These are phyloP conservation scores for Pelecanoides urinatrix DNA, from an alignment of 2,113 vertebrate species.

Conservation along the genomic window DNA sequence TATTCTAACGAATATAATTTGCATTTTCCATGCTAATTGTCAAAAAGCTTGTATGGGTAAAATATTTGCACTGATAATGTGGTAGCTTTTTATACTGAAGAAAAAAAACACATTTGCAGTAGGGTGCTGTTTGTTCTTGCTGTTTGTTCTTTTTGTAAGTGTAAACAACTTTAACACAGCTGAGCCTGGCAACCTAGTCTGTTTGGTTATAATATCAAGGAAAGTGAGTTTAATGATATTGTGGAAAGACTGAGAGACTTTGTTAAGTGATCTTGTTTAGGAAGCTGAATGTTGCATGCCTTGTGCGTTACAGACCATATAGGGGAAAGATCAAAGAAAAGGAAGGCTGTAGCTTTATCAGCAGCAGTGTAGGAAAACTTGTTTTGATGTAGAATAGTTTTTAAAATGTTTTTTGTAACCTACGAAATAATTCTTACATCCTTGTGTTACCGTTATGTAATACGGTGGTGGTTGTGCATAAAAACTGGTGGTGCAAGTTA, in stretches of 20 bases:
- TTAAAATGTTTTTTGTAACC: not conserved
- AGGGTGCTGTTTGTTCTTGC: not conserved
- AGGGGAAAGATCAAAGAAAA: not conserved
- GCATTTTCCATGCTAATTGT: not conserved
- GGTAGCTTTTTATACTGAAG: not conserved
- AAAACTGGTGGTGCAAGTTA: not conserved
- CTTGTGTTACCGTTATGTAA: not conserved
- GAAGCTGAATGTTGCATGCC: not conserved
- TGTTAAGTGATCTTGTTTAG: not conserved
- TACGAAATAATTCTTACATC: not conserved
- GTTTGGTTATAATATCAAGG: not conserved
- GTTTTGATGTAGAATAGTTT: not conserved
- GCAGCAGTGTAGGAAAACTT: not conserved
- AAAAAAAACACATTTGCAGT: not conserved
- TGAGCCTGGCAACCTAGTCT: not conserved
- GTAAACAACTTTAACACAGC: not conserved
- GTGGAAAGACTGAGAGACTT: not conserved
- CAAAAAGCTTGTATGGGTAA: not conserved
- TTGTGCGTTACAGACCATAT: not conserved
- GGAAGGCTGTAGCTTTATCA: not conserved
- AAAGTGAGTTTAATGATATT: not conserved
- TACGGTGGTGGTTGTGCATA: not conserved
- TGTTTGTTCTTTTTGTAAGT: not conserved
- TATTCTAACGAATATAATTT: not conserved
- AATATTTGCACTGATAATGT: not conserved